These are phyloP conservation scores for Eustalomyia histrio DNA, from an alignment of 2,888 invertebrate genomes.

Conservation along the genomic window DNA sequence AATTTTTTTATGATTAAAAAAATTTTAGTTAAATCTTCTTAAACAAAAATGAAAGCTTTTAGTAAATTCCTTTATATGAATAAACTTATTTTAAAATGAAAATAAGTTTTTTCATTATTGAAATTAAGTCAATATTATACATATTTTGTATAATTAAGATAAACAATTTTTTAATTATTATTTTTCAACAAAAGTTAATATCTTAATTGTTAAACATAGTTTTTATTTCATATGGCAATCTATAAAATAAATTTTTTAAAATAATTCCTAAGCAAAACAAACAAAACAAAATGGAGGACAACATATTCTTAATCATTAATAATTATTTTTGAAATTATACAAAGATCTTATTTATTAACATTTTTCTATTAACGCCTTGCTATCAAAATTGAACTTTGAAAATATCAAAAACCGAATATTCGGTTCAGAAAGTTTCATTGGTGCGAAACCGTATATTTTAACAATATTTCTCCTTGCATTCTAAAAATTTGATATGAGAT, in stretches of 20 bases:
- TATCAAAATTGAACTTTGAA: too few species aligned
- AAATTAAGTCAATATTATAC: constrained; percentile 56
- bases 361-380: neutral
- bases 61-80: constrained; percentile 53
- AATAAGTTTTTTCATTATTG: constrained; percentile 26
- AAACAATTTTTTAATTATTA: constrained; percentile 22
- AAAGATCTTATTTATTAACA: neutral
- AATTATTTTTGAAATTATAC: neutral
- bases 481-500: too few species aligned
- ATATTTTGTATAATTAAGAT: constrained; percentile 33
- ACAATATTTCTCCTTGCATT: too few species aligned
- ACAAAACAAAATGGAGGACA: constrained; percentile 1
- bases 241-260: constrained; percentile 38
- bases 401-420: too few species aligned
- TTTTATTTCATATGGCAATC: constrained; percentile 47
- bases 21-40: constrained; percentile 54
- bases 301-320: neutral
- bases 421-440: too few species aligned
- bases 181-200: constrained; percentile 39
- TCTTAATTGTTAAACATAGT: constrained; percentile 32
- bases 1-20: constrained; percentile 31
- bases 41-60: constrained; percentile 53
- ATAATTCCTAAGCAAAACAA: constrained; percentile 6
- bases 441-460: too few species aligned
- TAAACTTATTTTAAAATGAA: constrained; percentile 18